Percentiles rank a stretch among this genome's conserved stretches.
These are phyloP conservation scores for Griposia aprilina DNA, from an alignment of 2,888 invertebrate genomes.

Conservation along the genomic window DNA sequence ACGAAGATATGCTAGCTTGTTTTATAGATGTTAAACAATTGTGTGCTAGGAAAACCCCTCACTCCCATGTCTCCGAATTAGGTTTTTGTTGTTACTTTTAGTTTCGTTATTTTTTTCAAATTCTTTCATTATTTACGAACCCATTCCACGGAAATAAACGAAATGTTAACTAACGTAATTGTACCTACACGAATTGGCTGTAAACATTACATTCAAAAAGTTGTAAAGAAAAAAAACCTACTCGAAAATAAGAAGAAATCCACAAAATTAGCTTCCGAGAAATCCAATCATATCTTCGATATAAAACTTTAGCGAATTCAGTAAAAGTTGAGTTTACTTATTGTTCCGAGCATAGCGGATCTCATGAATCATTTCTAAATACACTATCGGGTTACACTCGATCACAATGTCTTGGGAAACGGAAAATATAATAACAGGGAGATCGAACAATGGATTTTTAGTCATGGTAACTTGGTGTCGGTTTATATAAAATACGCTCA, in stretches of 20 bases:
- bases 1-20: conserved; percentile 88
- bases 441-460: conserved; percentile 88
- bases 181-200: conserved; percentile 79
- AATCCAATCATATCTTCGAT: conserved; percentile 70
- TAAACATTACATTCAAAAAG: conserved; percentile 65
- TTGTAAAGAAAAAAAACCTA: conserved; percentile 44
- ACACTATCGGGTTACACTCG: conserved; percentile 86
- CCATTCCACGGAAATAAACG: conserved; percentile 64
- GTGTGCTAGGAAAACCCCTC: conserved; percentile 86
- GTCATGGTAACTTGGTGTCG: conserved; percentile 86
- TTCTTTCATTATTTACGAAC: conserved; percentile 70
- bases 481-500: conserved; percentile 82
- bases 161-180: conserved; percentile 60
- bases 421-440: conserved; percentile 80
- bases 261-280: conserved; percentile 74
- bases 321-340: conserved; percentile 70
- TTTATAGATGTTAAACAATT: conserved; percentile 87
- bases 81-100: conserved; percentile 76
- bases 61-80: conserved; percentile 83
- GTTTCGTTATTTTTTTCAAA: conserved; percentile 72
- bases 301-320: conserved; percentile 71
- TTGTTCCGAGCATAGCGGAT: conserved; percentile 79
- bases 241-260: conserved; percentile 64
- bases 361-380: conserved; percentile 89
- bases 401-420: conserved; percentile 88